Evolutionary conservation across 2,113 vertebrate species (phyloP).

Genomic region (Nyctibius bracteatus): DNA sequence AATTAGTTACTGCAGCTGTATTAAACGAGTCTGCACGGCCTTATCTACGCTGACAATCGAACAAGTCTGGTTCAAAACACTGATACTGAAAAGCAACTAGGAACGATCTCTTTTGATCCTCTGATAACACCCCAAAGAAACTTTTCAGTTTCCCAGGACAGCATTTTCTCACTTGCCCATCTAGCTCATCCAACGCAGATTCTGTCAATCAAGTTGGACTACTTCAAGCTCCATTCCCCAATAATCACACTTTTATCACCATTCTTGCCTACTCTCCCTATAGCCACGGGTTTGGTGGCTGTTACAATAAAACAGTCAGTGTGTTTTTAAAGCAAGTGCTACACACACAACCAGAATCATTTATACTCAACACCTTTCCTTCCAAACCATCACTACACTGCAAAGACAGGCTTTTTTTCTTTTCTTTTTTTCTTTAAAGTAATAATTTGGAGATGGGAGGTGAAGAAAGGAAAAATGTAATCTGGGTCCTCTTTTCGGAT

Average conservation of each 20-base stretch:
- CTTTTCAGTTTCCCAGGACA: neutral
- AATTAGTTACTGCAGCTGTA: neutral
- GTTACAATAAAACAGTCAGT: neutral
- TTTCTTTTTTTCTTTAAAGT: neutral
- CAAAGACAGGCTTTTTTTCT: neutral
- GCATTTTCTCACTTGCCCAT: neutral
- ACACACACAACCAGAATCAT: neutral
- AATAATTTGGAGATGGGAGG: neutral
- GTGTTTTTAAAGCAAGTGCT: neutral
- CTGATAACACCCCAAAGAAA: neutral
- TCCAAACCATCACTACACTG: neutral
- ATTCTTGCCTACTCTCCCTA: neutral
- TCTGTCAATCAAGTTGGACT: neutral
- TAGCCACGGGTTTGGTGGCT: fast-evolving
- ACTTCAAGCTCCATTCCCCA: neutral
- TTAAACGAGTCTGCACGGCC: neutral
- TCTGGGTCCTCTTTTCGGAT: neutral
- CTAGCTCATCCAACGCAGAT: neutral
- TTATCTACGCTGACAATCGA: neutral
- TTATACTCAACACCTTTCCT: neutral
- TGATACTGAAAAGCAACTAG: neutral
- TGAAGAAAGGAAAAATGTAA: neutral
- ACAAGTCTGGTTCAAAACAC: neutral
- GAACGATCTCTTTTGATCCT: fast-evolving
- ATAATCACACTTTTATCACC: neutral